A percentile compares a stretch with the other conserved stretches of the same genome.
These are phyloP conservation scores for Limenitis camilla DNA, from an alignment of 2,888 invertebrate species.

Conservation along the genomic window DNA sequence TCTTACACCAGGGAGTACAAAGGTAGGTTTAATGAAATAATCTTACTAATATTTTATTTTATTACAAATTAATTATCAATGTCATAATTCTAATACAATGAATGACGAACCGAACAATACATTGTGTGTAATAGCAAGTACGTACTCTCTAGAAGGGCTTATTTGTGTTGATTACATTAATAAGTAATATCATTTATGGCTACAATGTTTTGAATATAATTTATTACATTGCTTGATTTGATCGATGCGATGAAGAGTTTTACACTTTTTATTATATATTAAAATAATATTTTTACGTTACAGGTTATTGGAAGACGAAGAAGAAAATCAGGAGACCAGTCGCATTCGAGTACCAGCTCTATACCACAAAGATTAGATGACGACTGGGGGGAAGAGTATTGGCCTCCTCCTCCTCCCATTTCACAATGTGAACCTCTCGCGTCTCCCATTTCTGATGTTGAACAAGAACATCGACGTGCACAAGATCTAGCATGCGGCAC, in stretches of 20 bases:
- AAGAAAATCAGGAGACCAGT: constrained; percentile 73
- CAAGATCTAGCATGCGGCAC: constrained; percentile 77
- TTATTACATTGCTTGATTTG: not conserved
- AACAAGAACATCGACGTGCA: constrained; percentile 49
- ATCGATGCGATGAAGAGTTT: not conserved
- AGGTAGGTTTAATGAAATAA: no score
- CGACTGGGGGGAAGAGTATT: constrained; percentile 78
- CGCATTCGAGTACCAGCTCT: constrained; percentile 81
- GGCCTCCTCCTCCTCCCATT: constrained; percentile 82
- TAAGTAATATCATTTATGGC: no score
- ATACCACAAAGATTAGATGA: constrained; percentile 78
- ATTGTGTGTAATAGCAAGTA: no score
- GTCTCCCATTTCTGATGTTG: constrained; percentile 79
- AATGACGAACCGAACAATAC: no score
- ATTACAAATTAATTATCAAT: no score
- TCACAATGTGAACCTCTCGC: constrained; percentile 78
- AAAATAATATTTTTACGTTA: constrained; percentile 24
- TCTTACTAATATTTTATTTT: no score
- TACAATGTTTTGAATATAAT: no score
- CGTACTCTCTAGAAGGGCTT: no score
- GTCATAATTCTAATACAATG: no score
- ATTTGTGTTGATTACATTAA: no score
- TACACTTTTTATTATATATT: no score
- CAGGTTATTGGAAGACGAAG: constrained; percentile 75
- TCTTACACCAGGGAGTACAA: constrained; percentile 80